phyloP scores from a whole-genome alignment of 2,113 vertebrate genomes.

The Prionailurus bengalensis region DNA sequence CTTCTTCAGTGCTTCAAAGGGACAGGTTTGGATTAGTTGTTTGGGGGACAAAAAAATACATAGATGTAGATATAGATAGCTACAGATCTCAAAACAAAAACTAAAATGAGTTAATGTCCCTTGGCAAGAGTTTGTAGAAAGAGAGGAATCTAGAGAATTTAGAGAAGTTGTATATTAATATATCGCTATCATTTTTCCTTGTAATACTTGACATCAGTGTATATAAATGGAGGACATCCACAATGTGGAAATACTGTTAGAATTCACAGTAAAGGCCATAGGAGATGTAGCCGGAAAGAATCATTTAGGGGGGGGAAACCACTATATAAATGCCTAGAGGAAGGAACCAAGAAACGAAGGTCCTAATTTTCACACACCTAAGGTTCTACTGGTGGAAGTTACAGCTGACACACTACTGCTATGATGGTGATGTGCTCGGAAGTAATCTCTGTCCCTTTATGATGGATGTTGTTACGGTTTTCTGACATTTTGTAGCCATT shows the following conservation, averaged over 20 bases:
- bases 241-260: background rate
- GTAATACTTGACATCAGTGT: background rate
- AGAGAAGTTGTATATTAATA: background rate
- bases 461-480: background rate
- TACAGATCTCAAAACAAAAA: background rate
- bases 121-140: background rate
- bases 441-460: background rate
- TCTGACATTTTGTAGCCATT: background rate
- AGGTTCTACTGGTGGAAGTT: background rate
- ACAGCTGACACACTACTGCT: background rate
- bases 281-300: background rate
- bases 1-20: background rate
- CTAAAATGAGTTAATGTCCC: background rate
- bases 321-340: background rate
- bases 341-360: background rate
- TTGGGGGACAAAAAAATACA: background rate
- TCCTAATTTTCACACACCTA: background rate
- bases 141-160: background rate
- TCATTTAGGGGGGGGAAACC: background rate
- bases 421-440: background rate
- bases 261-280: background rate
- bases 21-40: background rate
- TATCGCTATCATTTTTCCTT: background rate
- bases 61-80: background rate
- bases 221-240: background rate